phyloP scores from a whole-genome alignment of 1,140 invertebrate species.

The Nephotettix cincticeps region DNA sequence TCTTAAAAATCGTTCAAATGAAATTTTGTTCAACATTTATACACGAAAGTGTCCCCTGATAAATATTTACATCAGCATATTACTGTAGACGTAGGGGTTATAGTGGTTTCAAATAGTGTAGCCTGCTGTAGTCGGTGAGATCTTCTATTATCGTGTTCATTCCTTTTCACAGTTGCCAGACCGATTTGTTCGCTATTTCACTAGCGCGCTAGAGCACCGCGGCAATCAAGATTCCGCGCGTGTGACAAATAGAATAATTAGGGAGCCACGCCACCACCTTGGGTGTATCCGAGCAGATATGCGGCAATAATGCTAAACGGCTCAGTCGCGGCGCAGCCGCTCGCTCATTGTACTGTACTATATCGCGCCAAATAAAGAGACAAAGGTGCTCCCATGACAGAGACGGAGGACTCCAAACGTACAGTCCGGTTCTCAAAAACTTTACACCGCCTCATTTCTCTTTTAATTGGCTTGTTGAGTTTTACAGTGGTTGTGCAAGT shows the following conservation, averaged over 20 bases:
- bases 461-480: conserved; percentile 15
- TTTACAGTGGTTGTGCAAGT: conserved; percentile 12
- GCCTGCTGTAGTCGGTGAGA: too few species aligned
- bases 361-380: background rate
- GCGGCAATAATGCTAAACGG: conserved; percentile 6
- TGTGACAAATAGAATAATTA: conserved; percentile 20
- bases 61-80: too few species aligned
- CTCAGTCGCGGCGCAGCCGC: background rate
- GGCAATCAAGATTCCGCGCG: conserved; percentile 11
- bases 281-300: background rate
- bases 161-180: too few species aligned
- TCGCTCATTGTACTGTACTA: background rate
- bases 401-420: background rate
- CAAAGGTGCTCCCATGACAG: background rate
- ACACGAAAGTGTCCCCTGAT: too few species aligned
- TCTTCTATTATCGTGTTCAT: too few species aligned
- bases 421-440: background rate
- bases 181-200: conserved; percentile 1
- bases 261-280: background rate
- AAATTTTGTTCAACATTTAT: too few species aligned
- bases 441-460: background rate
- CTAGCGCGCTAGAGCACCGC: background rate
- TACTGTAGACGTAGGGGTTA: too few species aligned
- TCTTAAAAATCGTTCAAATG: too few species aligned
- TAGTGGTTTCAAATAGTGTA: too few species aligned